Base-by-base conservation (phyloP, 2,888 invertebrate genomes). In the Acholoe squamosa region DNA sequence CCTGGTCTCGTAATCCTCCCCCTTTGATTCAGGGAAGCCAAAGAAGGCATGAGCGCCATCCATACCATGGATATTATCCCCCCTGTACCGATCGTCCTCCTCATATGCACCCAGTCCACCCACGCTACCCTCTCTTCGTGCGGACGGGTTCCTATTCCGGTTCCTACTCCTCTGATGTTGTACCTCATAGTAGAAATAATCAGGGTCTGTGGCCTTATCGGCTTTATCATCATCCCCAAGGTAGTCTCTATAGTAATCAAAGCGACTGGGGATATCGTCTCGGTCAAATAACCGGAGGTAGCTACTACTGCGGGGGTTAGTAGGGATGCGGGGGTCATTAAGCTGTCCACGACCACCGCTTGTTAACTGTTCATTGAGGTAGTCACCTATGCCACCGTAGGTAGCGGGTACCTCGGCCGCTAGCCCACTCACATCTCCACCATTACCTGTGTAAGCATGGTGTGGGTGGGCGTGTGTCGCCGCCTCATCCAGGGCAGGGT, bases 401-500 rank as follows among this genome's bases (percentile, higher is more conserved):
- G 43, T 84, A 7, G 43, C 1, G 84, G 43, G 25, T 19, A 31
- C 33, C 22, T 84, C 52, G 84, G n/a, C 84, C n/a, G 22, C 52
- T 7, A 16, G 14, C 22, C 43, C 84, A 3, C 25, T 71, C 5
- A 22, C 25, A 5, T n/a, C n/a, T 10, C 19, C 43, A 34, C 10
- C 5, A 10, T 43, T 43, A 28, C 31, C 25, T n/a, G 61, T 5
- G 19, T 3, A 51, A 1, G 43, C 33, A 14, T 52, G 54, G 67
- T 33, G 34, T 0, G 89, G 89, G n/a, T 61, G 89, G 0, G 31
- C 28, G 91, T 94, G 94, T 14, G 91, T 92, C 16, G 94, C 95
- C n/a, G 90, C 91, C 19, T 93, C 94, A 52, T 95, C 95, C 28
- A 95, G 93, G 0, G 51, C 43, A 1, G 96, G 96, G 93, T 96